Evolutionary conservation across 2,113 vertebrate genomes (phyloP), one percentile per base, ranked within the genome.

Genomic region (Verasper variegatus): DNA sequence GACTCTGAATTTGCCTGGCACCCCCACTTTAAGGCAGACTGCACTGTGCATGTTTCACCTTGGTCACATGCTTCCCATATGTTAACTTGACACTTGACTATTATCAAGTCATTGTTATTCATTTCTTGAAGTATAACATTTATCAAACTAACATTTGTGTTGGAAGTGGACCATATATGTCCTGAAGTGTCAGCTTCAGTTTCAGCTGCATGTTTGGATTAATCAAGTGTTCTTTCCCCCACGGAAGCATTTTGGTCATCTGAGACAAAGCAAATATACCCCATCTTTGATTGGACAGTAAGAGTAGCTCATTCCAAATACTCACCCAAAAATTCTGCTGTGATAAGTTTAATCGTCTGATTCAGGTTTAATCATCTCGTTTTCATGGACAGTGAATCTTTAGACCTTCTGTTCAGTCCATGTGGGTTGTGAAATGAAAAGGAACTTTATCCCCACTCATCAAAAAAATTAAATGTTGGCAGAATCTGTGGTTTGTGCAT

Each of bases 191-290:
- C 83, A 78, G 76, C 67, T 90, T 85, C 68, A 84, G 83, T 91
- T 87, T 86, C 89, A 80, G 62, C 79, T 70, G 69, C 74, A 76
- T 88, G 78, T 83, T 92, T 93, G 84, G 86, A 92, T 93, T 92
- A 91, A 94, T 94, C 86, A 91, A 80, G 74, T 78, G 82, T 87
- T 87, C 83, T 78, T 88, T 91, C 89, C 78, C 88, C 74, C 73
- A 91, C 86, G 84, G 90, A 93, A 93, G 90, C 87, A 82, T 80
- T 76, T 70, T 67, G 59, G 87, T 80, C 64, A 91, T 60, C 54
- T 60, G 88, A 88, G 83, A 91, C 80, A 81, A 83, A 86, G 80
- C 75, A 91, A 87, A 90, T 88, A 89, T 82, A 84, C 79, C 64
- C 55, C 13, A 10, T 71, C 86, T 90, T 83, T 82, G 83, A 90